A percentile compares a stretch with the other conserved stretches of the same genome.
These are phyloP conservation scores for Vanessa tameamea DNA, from an alignment of 1,140 invertebrate species.

Conservation along the genomic window DNA sequence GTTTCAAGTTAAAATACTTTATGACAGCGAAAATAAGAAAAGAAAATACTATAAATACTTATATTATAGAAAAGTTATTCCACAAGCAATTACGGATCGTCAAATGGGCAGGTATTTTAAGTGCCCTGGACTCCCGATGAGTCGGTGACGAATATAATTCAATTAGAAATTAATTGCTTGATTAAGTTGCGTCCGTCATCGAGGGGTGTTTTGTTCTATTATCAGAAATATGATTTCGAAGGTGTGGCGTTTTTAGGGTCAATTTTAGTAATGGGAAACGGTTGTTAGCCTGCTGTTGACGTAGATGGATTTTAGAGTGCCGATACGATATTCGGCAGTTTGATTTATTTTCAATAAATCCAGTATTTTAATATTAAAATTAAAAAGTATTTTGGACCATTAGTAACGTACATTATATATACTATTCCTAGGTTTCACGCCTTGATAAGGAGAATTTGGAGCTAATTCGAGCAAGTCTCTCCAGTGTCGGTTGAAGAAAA, in stretches of 20 bases:
- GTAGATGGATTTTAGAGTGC: constrained; percentile 23
- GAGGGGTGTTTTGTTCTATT: constrained; percentile 66
- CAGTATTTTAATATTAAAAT: constrained; percentile 8
- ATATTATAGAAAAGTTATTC: constrained; percentile 13
- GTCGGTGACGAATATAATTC: constrained; percentile 74
- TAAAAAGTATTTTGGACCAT: background rate
- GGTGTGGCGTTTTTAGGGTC: constrained; percentile 60
- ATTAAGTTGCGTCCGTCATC: constrained; percentile 71
- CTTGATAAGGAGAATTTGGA: no score
- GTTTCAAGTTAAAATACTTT: background rate
- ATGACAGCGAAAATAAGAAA: background rate
- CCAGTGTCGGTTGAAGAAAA: no score
- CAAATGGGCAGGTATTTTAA: constrained; percentile 45
- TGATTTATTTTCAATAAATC: constrained; percentile 3
- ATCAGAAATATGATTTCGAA: constrained; percentile 69
- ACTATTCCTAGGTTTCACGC: no score
- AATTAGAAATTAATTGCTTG: constrained; percentile 78
- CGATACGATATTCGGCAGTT: background rate
- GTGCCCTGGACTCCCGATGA: constrained; percentile 43
- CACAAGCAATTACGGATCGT: constrained; percentile 26
- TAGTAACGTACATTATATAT: no score
- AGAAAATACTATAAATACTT: background rate
- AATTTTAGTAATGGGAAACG: constrained; percentile 66
- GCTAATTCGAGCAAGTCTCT: no score
- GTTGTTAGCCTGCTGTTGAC: constrained; percentile 27